Conservation (phyloP, 1,140 invertebrate genomes). For the Panulirus ornatus region DNA sequence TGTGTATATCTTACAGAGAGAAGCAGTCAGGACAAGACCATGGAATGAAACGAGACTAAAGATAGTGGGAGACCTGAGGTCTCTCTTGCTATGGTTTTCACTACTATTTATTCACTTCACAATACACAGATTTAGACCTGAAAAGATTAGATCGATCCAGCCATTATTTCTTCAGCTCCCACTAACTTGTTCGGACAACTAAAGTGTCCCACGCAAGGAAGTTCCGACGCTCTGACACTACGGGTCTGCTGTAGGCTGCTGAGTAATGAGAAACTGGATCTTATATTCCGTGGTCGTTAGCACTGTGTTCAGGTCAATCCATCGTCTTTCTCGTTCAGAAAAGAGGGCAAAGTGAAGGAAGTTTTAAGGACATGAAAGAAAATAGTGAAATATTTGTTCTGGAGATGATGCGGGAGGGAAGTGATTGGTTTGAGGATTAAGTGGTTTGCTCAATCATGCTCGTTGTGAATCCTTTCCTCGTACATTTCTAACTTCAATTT, state of each 20-base stretch:
- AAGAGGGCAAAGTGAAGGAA: conserved; percentile 39
- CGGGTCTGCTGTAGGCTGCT: neutral
- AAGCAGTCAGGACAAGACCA: too few species aligned
- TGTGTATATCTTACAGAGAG: too few species aligned
- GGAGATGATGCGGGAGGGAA: neutral
- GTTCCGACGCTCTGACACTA: neutral
- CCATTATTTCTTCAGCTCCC: conserved; percentile 60
- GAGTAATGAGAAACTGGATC: neutral
- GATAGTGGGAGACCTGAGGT: too few species aligned
- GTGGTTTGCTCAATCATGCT: neutral
- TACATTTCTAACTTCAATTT: neutral
- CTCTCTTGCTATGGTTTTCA: conserved; percentile 56
- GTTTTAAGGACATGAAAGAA: conserved; percentile 28
- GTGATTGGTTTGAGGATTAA: neutral
- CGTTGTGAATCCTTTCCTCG: too few species aligned
- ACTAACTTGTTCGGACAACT: conserved; percentile 42
- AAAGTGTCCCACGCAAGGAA: neutral
- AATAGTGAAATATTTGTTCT: conserved; percentile 41
- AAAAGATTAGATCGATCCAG: conserved; percentile 65
- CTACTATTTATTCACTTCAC: conserved; percentile 59
- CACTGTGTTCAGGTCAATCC: neutral
- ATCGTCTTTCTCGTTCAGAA: neutral
- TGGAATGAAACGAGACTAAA: too few species aligned
- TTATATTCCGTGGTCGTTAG: neutral
- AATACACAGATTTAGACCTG: conserved; percentile 66